A percentile compares a stretch with the other conserved stretches of the same genome.
Conservation (phyloP, 1,140 invertebrate species). For the Micrasema minimum region DNA sequence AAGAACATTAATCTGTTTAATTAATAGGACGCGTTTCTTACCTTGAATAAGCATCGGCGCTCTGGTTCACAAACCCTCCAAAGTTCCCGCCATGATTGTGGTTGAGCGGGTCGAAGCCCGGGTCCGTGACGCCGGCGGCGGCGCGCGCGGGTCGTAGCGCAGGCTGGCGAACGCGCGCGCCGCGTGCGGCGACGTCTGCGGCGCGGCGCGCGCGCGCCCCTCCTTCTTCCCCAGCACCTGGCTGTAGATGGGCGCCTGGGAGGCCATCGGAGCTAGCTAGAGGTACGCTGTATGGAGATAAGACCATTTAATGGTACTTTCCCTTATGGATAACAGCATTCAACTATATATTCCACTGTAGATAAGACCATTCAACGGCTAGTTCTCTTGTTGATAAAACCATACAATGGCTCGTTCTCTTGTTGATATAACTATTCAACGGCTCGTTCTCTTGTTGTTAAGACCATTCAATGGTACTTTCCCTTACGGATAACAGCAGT, state of each 20-base stretch:
- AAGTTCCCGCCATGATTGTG: constrained; percentile 65
- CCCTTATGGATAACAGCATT: no score
- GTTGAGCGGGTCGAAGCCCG: constrained; percentile 64
- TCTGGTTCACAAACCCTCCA: constrained; percentile 13
- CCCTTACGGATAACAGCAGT: no score
- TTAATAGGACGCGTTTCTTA: constrained; percentile 21
- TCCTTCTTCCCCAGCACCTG: constrained; percentile 64
- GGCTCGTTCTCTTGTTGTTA: no score
- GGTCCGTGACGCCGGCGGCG: constrained; percentile 54
- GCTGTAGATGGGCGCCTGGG: constrained; percentile 64
- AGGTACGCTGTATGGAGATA: no score
- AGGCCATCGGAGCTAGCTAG: not conserved
- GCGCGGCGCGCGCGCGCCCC: not conserved
- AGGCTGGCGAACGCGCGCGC: constrained; percentile 45
- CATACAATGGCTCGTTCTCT: no score
- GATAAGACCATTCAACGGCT: no score
- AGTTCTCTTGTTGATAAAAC: no score
- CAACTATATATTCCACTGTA: no score
- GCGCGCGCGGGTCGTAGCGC: constrained; percentile 47
- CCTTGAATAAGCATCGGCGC: constrained; percentile 21
- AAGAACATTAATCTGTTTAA: no score
- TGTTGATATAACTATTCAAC: no score
- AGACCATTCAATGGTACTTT: no score
- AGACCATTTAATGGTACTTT: no score
- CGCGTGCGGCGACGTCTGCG: constrained; percentile 27